phyloP scores from a whole-genome alignment of 2,113 vertebrate genomes.

The Brevimyrus niger region DNA sequence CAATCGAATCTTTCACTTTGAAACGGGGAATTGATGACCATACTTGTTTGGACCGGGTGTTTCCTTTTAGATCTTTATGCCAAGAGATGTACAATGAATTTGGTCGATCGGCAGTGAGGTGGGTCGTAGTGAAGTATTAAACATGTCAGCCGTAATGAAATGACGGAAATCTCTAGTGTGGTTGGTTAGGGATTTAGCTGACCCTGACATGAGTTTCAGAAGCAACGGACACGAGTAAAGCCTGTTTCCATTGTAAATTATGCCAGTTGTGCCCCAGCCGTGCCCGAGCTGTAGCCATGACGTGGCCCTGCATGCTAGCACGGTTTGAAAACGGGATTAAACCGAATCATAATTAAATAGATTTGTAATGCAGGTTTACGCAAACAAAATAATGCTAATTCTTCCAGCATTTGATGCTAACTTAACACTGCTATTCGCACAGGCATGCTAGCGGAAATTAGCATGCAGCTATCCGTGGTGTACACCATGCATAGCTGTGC shows the following conservation, averaged over 20 bases:
- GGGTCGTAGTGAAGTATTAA: background rate
- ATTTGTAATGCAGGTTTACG: background rate
- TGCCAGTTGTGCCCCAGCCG: background rate
- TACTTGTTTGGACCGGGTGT: background rate
- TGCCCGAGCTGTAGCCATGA: background rate
- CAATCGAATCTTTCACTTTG: background rate
- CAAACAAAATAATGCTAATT: background rate
- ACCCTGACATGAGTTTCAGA: background rate
- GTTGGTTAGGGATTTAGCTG: background rate
- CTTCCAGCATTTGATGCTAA: background rate
- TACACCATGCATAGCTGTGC: background rate
- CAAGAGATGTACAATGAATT: background rate
- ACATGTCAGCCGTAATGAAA: background rate
- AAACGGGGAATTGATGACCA: background rate
- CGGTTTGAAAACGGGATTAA: background rate
- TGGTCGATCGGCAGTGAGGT: too few relatives aligned
- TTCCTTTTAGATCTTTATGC: background rate
- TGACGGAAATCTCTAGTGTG: constrained; percentile 9
- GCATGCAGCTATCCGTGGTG: background rate
- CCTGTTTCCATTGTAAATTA: background rate
- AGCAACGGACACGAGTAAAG: background rate
- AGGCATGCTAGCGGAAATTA: background rate
- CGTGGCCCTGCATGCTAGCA: background rate
- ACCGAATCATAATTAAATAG: too few relatives aligned
- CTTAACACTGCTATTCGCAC: background rate